Conservation (phyloP, 2,888 invertebrate genomes). For the Belgica antarctica region DNA sequence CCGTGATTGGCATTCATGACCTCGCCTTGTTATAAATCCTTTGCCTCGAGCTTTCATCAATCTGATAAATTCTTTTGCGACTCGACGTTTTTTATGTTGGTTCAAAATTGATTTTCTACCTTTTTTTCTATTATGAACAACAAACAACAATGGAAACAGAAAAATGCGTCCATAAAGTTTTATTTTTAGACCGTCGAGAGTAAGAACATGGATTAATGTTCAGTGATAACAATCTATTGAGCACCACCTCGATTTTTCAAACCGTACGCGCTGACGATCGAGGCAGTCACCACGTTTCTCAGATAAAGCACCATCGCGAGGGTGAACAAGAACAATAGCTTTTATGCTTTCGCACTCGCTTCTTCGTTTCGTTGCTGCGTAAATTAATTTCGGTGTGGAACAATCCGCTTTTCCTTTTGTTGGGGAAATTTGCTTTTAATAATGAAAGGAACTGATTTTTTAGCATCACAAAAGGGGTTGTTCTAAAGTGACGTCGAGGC, state of each 20-base stretch:
- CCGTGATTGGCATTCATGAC: background rate
- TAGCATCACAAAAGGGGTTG: too few species aligned
- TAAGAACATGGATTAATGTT: background rate
- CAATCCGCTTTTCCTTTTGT: too few species aligned
- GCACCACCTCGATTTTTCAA: background rate
- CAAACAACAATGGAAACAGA: background rate
- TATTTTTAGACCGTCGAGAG: background rate
- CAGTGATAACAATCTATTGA: conserved; percentile 1
- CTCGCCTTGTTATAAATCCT: background rate
- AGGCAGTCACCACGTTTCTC: background rate
- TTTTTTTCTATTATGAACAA: conserved; percentile 7
- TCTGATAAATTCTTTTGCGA: conserved; percentile 19
- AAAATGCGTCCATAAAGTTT: conserved; percentile 11
- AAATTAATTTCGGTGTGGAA: too few species aligned
- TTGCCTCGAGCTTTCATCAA: background rate
- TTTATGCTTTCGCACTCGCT: too few species aligned
- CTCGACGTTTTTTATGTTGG: too few species aligned
- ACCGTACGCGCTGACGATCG: background rate
- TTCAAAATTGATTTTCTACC: background rate
- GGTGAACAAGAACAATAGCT: too few species aligned
- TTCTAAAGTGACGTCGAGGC: too few species aligned
- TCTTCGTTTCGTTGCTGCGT: too few species aligned
- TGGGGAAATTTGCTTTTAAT: too few species aligned
- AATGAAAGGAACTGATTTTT: too few species aligned
- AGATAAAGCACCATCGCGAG: too few species aligned